Percentiles rank a stretch among this genome's conserved stretches.
Evolutionary conservation across 2,888 invertebrate species (phyloP).

Genomic region (Microplitis manilae): DNA sequence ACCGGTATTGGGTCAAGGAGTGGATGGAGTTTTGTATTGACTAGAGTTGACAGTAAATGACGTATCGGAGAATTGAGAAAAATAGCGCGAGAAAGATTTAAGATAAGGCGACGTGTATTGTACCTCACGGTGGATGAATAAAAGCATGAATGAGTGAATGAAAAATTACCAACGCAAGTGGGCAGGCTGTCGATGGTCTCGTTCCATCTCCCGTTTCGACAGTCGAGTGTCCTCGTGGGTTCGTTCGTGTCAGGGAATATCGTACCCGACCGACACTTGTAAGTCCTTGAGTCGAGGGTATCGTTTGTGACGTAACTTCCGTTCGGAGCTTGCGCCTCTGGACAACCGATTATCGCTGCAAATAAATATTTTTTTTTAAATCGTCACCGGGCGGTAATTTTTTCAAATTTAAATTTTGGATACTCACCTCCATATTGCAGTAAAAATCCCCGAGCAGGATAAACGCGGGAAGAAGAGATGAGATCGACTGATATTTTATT

Average conservation of each 20-base stretch:
- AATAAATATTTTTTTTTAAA: slow-evolving; percentile 9
- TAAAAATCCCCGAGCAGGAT: slow-evolving; percentile 66
- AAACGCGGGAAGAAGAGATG: slow-evolving; percentile 60
- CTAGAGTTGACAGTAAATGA: too few species aligned
- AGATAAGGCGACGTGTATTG: too few species aligned
- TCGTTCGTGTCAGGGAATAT: slow-evolving; percentile 80
- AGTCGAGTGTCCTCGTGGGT: slow-evolving; percentile 77
- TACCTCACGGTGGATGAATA: background rate
- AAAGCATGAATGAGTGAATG: slow-evolving; percentile 21
- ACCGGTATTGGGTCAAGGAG: too few species aligned
- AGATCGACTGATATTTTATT: slow-evolving; percentile 66
- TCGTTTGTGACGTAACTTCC: slow-evolving; percentile 80
- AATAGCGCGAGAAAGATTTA: too few species aligned
- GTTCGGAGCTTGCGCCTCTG: slow-evolving; percentile 77
- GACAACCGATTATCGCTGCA: slow-evolving; percentile 78
- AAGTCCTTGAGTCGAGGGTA: slow-evolving; percentile 78
- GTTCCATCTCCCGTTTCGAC: slow-evolving; percentile 80
- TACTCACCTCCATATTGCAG: slow-evolving; percentile 66
- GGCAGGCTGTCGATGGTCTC: slow-evolving; percentile 73
- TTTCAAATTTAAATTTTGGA: background rate
- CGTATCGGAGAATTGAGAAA: background rate
- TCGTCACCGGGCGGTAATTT: background rate
- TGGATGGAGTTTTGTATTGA: too few species aligned
- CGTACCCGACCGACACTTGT: slow-evolving; percentile 78
- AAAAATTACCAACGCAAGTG: slow-evolving; percentile 75